A percentile compares a stretch with the other conserved stretches of the same genome.
These are phyloP conservation scores for Pionites leucogaster DNA, from an alignment of 2,113 vertebrate species.

Conservation along the genomic window DNA sequence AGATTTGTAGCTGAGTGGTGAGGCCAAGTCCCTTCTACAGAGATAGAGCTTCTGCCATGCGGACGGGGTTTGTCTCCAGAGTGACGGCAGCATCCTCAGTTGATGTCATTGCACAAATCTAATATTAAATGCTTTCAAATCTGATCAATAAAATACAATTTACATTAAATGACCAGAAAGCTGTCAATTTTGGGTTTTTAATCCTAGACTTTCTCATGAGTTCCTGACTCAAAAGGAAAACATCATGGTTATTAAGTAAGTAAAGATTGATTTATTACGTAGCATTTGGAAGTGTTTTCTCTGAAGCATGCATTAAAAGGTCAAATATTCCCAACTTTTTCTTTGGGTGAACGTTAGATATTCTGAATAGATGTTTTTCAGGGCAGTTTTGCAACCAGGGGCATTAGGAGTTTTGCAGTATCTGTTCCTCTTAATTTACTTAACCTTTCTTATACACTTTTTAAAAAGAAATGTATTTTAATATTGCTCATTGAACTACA, in stretches of 20 bases:
- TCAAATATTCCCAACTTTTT: slow-evolving; percentile 37
- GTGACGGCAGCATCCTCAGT: slow-evolving; percentile 52
- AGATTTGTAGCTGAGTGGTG: neutral
- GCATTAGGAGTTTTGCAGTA: neutral
- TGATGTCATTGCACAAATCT: slow-evolving; percentile 7
- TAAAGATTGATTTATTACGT: slow-evolving; percentile 78
- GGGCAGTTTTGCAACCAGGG: neutral
- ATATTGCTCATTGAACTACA: neutral
- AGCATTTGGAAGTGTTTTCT: slow-evolving; percentile 74
- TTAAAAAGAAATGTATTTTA: neutral
- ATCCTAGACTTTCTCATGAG: slow-evolving; percentile 52
- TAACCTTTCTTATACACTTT: neutral
- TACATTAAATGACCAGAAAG: slow-evolving; percentile 58
- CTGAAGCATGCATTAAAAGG: slow-evolving; percentile 71
- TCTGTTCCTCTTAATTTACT: neutral
- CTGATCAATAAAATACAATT: slow-evolving; percentile 70
- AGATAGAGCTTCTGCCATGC: slow-evolving; percentile 33
- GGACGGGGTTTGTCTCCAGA: neutral
- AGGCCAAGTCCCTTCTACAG: slow-evolving; percentile 4
- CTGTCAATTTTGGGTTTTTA: slow-evolving; percentile 33
- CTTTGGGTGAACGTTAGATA: slow-evolving; percentile 21
- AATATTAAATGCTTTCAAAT: slow-evolving; percentile 50
- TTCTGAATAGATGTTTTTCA: neutral
- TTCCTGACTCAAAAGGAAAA: slow-evolving; percentile 67
- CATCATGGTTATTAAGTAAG: slow-evolving; percentile 70